Evolutionary conservation across 2,797 vertebrate genomes (phyloP), one percentile per base, ranked within the genome.

Genomic region (Acanthurus tractus): DNA sequence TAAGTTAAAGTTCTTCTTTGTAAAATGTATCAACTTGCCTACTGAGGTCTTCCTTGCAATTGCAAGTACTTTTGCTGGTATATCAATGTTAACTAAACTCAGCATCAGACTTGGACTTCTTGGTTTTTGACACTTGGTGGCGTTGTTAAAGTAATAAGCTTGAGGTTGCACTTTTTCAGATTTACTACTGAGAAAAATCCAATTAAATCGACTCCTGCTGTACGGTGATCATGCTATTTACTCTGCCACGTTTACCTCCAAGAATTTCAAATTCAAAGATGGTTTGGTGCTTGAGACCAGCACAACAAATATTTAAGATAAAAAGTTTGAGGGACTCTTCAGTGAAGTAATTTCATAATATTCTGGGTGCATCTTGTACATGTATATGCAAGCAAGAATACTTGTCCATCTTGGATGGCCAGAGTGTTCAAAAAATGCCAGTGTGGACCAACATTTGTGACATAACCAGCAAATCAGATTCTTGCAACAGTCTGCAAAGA

Each of bases 181-280:
- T 82, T 80, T 84, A 84, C 79, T 70, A 84, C 70, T 38, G 29
- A 34, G 20, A 55, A 71, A 84, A 86, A 91, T 85, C 84, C 79
- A 69, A 85, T 91, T 88, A 92, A 88, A 87, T 3, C 0, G 3
- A 81, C 10, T 49, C 20, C 72, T 63, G 7, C 68, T 81, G 73
- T 71, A 46, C 3, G 8, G 40, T 23, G 20, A 74, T 70, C 1
- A 15, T 25, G 56, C 6, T 54, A 40, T 56, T 85, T 63, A 50
- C 65, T 65, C 57, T 0, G 3, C 77, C 80, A 79, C 56, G 40
- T 82, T 81, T 40, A 72, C 50, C 40, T 50, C n/a, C 17, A 71
- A 77, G 62, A 56, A 3, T 59, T 59, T 63, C 1, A 50, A 76
- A 54, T 17, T 62, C 49, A 36, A 84, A 56, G 5, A 1, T 18